phyloP scores from a whole-genome alignment of 2,113 vertebrate genomes.

The Physeter macrocephalus region DNA sequence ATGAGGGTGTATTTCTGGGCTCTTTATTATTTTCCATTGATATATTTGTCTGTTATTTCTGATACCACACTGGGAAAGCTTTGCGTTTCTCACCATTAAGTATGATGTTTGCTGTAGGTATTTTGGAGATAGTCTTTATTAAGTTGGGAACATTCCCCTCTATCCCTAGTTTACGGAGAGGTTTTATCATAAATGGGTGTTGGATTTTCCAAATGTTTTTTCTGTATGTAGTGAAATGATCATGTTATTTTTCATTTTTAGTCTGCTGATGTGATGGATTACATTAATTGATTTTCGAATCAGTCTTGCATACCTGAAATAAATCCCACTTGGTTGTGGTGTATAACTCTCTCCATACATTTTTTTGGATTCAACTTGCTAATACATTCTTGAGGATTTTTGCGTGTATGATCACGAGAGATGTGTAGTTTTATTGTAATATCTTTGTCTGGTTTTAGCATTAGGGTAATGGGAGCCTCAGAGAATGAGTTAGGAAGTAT shows the following conservation, averaged over 20 bases:
- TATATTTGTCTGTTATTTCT: neutral
- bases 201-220: neutral
- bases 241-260: neutral
- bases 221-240: neutral
- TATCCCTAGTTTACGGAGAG: neutral
- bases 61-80: neutral
- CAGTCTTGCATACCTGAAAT: neutral
- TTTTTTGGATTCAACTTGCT: neutral
- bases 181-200: neutral
- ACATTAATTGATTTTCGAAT: neutral
- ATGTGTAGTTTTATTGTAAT: neutral
- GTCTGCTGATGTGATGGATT: neutral
- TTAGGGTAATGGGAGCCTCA: neutral
- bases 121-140: neutral
- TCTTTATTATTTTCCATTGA: neutral
- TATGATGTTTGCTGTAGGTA: neutral
- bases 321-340: neutral
- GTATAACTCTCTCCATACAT: neutral
- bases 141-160: neutral
- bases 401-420: neutral
- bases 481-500: neutral
- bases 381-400: neutral
- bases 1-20: neutral
- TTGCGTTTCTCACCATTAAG: neutral
- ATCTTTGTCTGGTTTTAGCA: neutral